Percentiles rank a stretch among this genome's conserved stretches.
phyloP scores from a whole-genome alignment of 1,140 invertebrate species.

The Vanessa tameamea region DNA sequence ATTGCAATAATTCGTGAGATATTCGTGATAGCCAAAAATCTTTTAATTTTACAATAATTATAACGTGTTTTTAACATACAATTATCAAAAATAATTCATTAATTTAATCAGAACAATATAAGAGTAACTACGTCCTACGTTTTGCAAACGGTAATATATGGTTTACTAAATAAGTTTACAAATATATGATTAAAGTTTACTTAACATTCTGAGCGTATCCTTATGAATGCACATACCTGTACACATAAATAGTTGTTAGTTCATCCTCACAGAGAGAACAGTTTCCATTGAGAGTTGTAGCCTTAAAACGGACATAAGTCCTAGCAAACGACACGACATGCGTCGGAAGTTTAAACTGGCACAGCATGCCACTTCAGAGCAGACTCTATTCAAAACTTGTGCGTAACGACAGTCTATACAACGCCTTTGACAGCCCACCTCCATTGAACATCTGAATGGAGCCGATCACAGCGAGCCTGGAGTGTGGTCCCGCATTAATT shows the following conservation, averaged over 20 bases:
- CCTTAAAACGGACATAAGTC: slow-evolving; percentile 44
- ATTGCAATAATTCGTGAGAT: no score
- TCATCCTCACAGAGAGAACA: slow-evolving; percentile 16
- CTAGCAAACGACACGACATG: slow-evolving; percentile 44
- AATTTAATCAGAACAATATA: not conserved
- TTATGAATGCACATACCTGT: not conserved
- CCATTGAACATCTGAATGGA: slow-evolving; percentile 69
- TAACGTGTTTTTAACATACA: not conserved
- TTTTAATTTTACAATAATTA: not conserved
- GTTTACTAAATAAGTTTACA: no score
- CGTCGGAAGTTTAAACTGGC: slow-evolving; percentile 65
- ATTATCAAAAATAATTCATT: no score
- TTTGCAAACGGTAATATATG: no score
- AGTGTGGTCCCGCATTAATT: slow-evolving; percentile 75
- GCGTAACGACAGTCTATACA: slow-evolving; percentile 57
- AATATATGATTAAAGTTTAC: not conserved
- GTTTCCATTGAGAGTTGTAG: slow-evolving; percentile 25
- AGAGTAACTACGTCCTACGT: not conserved
- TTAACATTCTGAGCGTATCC: not conserved
- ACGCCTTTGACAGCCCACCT: slow-evolving; percentile 60
- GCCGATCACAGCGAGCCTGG: slow-evolving; percentile 42
- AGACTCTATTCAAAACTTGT: slow-evolving; percentile 67
- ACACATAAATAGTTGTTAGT: slow-evolving; percentile 2
- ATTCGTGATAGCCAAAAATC: no score
- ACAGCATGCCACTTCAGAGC: slow-evolving; percentile 59